Evolutionary conservation across 1,140 invertebrate genomes (phyloP).

Genomic region (Drosophila nebulosa): DNA sequence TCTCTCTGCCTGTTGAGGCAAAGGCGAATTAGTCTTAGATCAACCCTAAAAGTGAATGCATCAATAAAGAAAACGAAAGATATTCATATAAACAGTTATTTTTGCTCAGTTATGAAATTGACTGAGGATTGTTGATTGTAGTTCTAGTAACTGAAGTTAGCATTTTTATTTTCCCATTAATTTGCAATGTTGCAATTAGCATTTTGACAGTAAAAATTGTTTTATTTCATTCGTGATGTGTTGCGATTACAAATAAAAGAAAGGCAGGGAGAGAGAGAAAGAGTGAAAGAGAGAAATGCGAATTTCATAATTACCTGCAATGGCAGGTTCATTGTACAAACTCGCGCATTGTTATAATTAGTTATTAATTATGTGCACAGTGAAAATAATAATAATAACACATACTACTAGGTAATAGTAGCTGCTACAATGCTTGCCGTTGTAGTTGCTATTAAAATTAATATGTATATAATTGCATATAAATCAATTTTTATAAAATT

Average conservation of each 20-base stretch:
- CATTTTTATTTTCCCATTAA: no score
- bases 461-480: conserved; percentile 66
- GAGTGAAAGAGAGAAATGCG: background rate
- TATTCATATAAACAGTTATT: no score
- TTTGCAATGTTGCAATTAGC: background rate
- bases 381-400: conserved; percentile 29
- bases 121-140: no score
- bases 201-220: background rate
- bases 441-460: conserved; percentile 28
- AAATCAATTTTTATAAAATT: conserved; percentile 73
- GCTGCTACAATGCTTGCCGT: conserved; percentile 8
- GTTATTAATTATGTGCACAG: conserved; percentile 38
- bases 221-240: background rate
- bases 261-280: background rate
- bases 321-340: conserved; percentile 39
- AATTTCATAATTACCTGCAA: conserved; percentile 31
- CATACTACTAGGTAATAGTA: conserved; percentile 27
- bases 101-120: no score
- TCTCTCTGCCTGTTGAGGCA: no score
- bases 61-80: no score
- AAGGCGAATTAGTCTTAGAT: no score
- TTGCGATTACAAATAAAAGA: background rate
- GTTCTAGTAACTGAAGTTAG: no score
- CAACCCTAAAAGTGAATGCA: no score
- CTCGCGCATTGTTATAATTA: conserved; percentile 35